Conservation (phyloP, 2,113 vertebrate species). For the Oryzias curvinotus region DNA sequence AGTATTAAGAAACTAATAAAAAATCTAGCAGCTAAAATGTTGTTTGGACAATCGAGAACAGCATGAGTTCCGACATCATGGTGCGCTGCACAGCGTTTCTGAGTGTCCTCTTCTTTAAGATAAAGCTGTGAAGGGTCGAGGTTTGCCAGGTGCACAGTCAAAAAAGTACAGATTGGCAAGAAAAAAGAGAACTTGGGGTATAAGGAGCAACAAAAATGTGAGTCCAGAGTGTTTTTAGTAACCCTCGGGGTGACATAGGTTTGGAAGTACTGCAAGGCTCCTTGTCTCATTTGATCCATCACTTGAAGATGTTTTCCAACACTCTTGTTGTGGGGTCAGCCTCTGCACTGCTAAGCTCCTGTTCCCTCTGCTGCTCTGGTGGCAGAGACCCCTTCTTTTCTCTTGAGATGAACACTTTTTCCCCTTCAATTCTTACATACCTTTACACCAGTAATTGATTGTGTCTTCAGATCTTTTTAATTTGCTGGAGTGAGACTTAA, state of each 20-base stretch:
- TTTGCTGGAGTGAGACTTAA: no score
- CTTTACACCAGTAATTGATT: no score
- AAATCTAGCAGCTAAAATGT: no score
- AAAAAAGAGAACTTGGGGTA: slow-evolving; percentile 5
- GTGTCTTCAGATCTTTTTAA: no score
- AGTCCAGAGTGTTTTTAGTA: slow-evolving; percentile 35
- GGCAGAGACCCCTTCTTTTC: no score
- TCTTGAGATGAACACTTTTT: neutral
- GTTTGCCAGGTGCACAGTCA: slow-evolving; percentile 19
- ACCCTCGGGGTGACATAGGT: slow-evolving; percentile 26
- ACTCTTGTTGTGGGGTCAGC: slow-evolving; percentile 21
- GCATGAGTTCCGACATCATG: slow-evolving; percentile 7
- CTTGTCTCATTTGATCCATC: slow-evolving; percentile 49
- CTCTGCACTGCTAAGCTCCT: neutral
- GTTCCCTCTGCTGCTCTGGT: no score
- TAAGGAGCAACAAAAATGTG: slow-evolving; percentile 12
- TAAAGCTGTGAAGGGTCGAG: slow-evolving; percentile 8
- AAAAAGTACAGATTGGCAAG: slow-evolving; percentile 24
- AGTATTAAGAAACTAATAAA: no score
- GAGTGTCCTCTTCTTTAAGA: neutral
- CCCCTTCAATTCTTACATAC: slow-evolving; percentile 7
- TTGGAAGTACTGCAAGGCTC: slow-evolving; percentile 14
- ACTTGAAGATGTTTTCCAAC: slow-evolving; percentile 43
- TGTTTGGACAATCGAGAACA: slow-evolving; percentile 15
- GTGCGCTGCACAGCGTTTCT: neutral